A percentile compares a stretch with the other conserved stretches of the same genome.
These are phyloP conservation scores for Carposina sasakii DNA, from an alignment of 1,140 invertebrate species.

Conservation along the genomic window DNA sequence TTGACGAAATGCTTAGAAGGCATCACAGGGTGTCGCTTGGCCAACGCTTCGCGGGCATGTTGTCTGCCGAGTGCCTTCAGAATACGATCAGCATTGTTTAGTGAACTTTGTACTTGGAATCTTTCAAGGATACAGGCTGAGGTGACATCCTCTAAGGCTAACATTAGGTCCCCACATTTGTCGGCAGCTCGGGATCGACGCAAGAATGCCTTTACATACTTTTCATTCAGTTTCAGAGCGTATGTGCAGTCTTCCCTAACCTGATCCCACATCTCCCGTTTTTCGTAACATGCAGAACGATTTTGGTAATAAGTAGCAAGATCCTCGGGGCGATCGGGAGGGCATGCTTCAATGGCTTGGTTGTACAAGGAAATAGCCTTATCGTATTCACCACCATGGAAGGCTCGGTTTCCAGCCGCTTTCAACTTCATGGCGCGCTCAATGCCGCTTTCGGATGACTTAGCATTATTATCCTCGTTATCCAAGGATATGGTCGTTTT, in stretches of 20 bases:
- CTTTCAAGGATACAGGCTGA: constrained; percentile 92
- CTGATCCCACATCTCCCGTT: constrained; percentile 88
- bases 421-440: constrained; percentile 85
- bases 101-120: constrained; percentile 85
- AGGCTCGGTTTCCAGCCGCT: constrained; percentile 89
- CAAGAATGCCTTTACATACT: constrained; percentile 91
- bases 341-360: constrained; percentile 90
- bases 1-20: constrained; percentile 89
- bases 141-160: constrained; percentile 92
- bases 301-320: constrained; percentile 96
- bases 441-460: constrained; percentile 73
- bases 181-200: constrained; percentile 89
- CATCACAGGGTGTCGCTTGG: constrained; percentile 79
- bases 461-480: constrained; percentile 61
- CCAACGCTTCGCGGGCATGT: constrained; percentile 81
- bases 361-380: constrained; percentile 92
- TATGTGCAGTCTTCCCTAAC: constrained; percentile 90
- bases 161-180: constrained; percentile 82
- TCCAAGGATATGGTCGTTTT: constrained; percentile 72
- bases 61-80: constrained; percentile 84
- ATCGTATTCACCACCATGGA: constrained; percentile 89
- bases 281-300: constrained; percentile 94
- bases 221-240: constrained; percentile 89
- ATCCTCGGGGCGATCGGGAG: constrained; percentile 80
- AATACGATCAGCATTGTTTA: constrained; percentile 88